Percentiles rank a stretch among this genome's conserved stretches.
Evolutionary conservation across 2,888 invertebrate genomes (phyloP).

Genomic region (Eristalinus aeneus): DNA sequence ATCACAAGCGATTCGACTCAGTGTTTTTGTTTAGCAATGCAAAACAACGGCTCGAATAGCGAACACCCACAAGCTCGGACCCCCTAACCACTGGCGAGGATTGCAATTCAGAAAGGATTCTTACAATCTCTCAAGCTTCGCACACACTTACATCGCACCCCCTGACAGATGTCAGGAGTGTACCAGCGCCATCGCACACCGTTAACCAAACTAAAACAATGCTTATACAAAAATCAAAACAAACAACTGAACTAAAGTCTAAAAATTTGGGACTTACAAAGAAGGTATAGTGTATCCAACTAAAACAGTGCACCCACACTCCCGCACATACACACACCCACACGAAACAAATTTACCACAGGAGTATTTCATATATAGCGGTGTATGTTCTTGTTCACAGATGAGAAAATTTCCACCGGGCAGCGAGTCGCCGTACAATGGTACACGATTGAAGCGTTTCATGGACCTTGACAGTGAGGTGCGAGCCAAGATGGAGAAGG

Average conservation of each 20-base stretch:
- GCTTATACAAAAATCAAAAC: constrained; percentile 30
- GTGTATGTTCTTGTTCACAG: constrained; percentile 79
- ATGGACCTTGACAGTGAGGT: constrained; percentile 81
- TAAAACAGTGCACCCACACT: constrained; percentile 17
- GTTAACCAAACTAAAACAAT: constrained; percentile 60
- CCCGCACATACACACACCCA: not conserved
- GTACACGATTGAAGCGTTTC: constrained; percentile 82
- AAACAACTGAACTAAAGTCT: not conserved
- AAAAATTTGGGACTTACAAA: constrained; percentile 19
- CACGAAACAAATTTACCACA: not conserved
- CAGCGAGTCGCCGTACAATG: constrained; percentile 83
- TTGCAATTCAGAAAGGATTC: constrained; percentile 15
- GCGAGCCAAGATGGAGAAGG: constrained; percentile 74
- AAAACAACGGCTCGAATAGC: constrained; percentile 9
- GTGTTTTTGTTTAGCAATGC: constrained; percentile 26
- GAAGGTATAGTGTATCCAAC: constrained; percentile 59
- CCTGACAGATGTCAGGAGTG: constrained; percentile 33
- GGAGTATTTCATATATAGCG: constrained; percentile 33
- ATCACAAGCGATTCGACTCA: constrained; percentile 28
- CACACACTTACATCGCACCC: constrained; percentile 35
- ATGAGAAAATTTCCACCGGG: constrained; percentile 87
- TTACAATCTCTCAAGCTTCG: constrained; percentile 19
- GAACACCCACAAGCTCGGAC: constrained; percentile 32
- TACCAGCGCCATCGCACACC: constrained; percentile 45
- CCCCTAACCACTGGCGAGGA: constrained; percentile 54